phyloP scores from a whole-genome alignment of 2,888 invertebrate genomes.

The Cerastoderma edule region DNA sequence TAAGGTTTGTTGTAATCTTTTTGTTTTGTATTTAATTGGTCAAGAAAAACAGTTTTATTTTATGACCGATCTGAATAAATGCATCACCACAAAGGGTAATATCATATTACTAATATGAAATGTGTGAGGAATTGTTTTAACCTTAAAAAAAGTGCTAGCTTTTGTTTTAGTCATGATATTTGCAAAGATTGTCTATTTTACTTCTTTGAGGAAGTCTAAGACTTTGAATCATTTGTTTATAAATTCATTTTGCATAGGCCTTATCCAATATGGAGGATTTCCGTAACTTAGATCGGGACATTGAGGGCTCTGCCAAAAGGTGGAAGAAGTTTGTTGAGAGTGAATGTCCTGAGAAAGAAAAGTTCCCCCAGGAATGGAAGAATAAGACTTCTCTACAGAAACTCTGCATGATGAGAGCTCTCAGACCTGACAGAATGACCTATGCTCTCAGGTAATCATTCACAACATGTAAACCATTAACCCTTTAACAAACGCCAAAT shows the following conservation, averaged over 20 bases:
- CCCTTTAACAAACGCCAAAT: too few species aligned
- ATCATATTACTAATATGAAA: too few species aligned
- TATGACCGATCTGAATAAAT: too few species aligned
- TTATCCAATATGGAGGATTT: constrained; percentile 94
- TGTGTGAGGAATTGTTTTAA: too few species aligned
- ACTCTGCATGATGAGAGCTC: constrained; percentile 97
- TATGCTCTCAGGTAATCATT: constrained; percentile 91
- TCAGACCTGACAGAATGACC: constrained; percentile 97
- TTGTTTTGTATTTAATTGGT: too few species aligned
- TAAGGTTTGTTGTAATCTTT: constrained; percentile 85
- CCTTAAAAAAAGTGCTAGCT: too few species aligned
- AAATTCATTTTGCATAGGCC: constrained; percentile 85
- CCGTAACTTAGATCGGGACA: constrained; percentile 96
- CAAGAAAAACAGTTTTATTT: too few species aligned
- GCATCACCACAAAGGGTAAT: too few species aligned
- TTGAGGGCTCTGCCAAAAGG: constrained; percentile 97
- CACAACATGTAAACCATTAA: background rate
- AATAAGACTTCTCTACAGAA: constrained; percentile 96
- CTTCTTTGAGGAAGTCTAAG: background rate
- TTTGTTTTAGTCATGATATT: too few species aligned
- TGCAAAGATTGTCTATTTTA: background rate
- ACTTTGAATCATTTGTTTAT: background rate
- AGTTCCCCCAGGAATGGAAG: constrained; percentile 99
- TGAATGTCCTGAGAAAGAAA: constrained; percentile 97
- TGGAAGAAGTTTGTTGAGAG: constrained; percentile 99